A percentile compares a stretch with the other conserved stretches of the same genome.
phyloP scores from a whole-genome alignment of 92 coral and sea anemone genomes.

The Pocillopora meandrina region DNA sequence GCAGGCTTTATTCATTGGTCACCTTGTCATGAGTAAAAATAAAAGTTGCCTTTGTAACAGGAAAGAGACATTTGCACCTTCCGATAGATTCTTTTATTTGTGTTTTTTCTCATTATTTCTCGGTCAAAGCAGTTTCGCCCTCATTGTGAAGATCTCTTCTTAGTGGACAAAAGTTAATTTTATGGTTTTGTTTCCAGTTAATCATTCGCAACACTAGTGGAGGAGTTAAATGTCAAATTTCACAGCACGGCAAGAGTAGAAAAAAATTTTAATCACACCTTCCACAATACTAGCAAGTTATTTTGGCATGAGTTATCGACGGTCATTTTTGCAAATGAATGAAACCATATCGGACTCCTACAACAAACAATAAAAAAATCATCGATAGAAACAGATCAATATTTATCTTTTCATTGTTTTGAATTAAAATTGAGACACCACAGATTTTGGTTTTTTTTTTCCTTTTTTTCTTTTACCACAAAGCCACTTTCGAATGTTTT shows the following conservation, averaged over 20 bases:
- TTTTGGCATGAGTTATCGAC: neutral
- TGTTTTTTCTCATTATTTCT: neutral
- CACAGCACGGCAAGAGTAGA: neutral
- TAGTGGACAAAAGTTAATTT: neutral
- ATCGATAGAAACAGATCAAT: neutral
- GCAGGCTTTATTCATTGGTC: conserved; percentile 9
- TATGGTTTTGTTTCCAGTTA: neutral
- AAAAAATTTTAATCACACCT: neutral
- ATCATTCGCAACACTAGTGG: neutral
- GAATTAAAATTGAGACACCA: too few relatives aligned
- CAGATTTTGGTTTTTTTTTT: too few relatives aligned
- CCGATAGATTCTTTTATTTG: neutral
- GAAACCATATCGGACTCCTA: neutral
- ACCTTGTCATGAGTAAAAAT: neutral
- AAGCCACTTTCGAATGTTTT: too few relatives aligned
- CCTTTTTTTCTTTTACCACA: too few relatives aligned
- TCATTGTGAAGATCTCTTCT: neutral
- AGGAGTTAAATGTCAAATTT: neutral
- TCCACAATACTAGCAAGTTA: neutral
- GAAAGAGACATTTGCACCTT: neutral
- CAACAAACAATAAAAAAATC: neutral
- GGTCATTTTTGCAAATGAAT: neutral
- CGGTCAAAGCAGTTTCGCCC: neutral
- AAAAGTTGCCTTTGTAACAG: neutral
- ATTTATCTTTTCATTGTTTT: neutral